phyloP scores from a whole-genome alignment of 2,113 vertebrate species.

The Gorsachius goisagi region DNA sequence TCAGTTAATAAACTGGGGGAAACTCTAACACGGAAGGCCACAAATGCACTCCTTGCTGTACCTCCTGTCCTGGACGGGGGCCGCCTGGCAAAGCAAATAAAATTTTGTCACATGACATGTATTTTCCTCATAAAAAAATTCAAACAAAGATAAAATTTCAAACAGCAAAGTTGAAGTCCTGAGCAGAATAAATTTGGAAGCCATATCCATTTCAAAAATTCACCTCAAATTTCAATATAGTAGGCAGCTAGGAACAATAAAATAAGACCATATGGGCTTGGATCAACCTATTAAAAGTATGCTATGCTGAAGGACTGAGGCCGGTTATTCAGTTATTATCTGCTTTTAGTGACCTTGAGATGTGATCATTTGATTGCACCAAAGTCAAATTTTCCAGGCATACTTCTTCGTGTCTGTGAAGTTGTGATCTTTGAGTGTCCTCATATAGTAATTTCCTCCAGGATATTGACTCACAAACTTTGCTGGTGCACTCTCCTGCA shows the following conservation, averaged over 20 bases:
- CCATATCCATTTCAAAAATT: slow-evolving; percentile 41
- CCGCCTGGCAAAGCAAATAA: neutral
- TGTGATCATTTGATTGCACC: neutral
- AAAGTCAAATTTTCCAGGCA: neutral
- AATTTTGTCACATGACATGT: neutral
- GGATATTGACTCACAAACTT: neutral
- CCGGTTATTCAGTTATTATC: neutral
- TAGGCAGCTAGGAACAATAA: slow-evolving; percentile 35
- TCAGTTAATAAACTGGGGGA: neutral
- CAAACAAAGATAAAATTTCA: slow-evolving; percentile 45
- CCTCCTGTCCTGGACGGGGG: neutral
- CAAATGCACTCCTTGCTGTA: neutral
- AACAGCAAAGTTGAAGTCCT: neutral
- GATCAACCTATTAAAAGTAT: neutral
- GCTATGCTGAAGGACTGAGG: neutral
- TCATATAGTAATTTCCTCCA: neutral
- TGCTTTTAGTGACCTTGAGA: neutral
- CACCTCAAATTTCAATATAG: slow-evolving; percentile 38
- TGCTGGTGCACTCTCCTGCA: neutral
- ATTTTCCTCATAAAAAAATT: neutral
- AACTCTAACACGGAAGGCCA: neutral
- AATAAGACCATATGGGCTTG: slow-evolving; percentile 39
- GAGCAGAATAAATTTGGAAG: slow-evolving; percentile 7
- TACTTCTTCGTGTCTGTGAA: neutral
- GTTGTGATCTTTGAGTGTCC: neutral